These are phyloP conservation scores for Formica selysi DNA, from an alignment of 1,140 invertebrate species.

Conservation along the genomic window DNA sequence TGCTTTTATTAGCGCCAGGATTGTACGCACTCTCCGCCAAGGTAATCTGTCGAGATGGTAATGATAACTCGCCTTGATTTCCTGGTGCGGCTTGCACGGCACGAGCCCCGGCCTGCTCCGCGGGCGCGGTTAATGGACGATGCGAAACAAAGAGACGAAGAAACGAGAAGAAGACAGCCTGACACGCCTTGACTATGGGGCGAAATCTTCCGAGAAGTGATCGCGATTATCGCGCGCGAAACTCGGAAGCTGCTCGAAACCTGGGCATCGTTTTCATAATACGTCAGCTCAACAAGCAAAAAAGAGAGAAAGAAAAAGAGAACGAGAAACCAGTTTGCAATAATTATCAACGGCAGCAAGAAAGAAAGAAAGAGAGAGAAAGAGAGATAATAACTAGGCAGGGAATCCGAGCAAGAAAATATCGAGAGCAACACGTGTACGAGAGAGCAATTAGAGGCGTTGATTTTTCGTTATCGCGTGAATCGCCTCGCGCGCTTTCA, in stretches of 20 bases:
- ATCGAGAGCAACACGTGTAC: slow-evolving; percentile 20
- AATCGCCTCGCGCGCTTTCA: not conserved
- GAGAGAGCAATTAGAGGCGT: slow-evolving; percentile 21
- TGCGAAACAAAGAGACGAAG: slow-evolving; percentile 68
- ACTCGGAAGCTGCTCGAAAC: slow-evolving; percentile 70
- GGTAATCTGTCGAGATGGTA: slow-evolving; percentile 75
- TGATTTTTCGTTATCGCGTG: slow-evolving; percentile 38
- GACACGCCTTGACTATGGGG: slow-evolving; percentile 71
- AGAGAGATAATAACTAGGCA: slow-evolving; percentile 66
- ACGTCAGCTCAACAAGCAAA: not conserved
- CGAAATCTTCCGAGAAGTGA: slow-evolving; percentile 76
- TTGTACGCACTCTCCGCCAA: slow-evolving; percentile 61
- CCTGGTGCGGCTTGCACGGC: slow-evolving; percentile 79
- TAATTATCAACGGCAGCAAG: slow-evolving; percentile 66
- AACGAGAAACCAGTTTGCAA: slow-evolving; percentile 36
- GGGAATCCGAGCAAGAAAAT: slow-evolving; percentile 61
- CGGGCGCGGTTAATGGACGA: slow-evolving; percentile 72
- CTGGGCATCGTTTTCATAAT: slow-evolving; percentile 70
- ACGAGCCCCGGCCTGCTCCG: slow-evolving; percentile 71
- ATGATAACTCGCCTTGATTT: slow-evolving; percentile 81
- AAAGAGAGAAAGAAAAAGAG: not conserved
- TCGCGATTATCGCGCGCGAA: slow-evolving; percentile 70
- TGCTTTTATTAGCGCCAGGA: slow-evolving; percentile 72
- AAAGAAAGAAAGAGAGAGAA: not conserved
- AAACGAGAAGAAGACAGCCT: slow-evolving; percentile 46